Conservation (phyloP, 2,797 vertebrate species). For the Enteromius fasciolatus region DNA sequence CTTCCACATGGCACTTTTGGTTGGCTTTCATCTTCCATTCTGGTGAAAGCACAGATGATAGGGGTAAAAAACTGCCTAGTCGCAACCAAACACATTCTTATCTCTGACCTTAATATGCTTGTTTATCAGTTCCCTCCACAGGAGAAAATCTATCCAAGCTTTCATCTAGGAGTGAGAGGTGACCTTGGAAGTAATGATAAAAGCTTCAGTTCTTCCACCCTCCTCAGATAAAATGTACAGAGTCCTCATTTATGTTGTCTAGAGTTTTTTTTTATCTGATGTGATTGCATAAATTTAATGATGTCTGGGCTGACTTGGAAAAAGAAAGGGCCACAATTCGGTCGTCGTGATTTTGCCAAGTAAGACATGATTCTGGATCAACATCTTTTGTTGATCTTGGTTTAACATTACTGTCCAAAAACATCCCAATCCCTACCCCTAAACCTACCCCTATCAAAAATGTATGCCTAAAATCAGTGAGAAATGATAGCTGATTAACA, state of each 20-base stretch:
- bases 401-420: no score
- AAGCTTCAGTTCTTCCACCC: slow-evolving; percentile 1
- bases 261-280: not conserved
- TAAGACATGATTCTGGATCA: no score
- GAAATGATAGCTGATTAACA: no score
- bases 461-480: no score
- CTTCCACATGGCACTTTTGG: not conserved
- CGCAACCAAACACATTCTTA: slow-evolving; percentile 23
- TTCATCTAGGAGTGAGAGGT: slow-evolving; percentile 48
- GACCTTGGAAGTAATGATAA: slow-evolving; percentile 37
- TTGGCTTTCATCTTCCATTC: slow-evolving; percentile 37
- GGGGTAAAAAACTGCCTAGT: not conserved
- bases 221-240: not conserved
- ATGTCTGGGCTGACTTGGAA: slow-evolving; percentile 12
- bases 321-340: not conserved
- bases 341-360: no score
- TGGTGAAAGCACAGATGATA: slow-evolving; percentile 25
- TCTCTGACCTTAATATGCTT: slow-evolving; percentile 31
- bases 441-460: no score
- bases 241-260: slow-evolving; percentile 12
- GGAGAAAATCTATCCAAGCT: slow-evolving; percentile 30
- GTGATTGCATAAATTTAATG: not conserved
- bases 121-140: slow-evolving; percentile 32
- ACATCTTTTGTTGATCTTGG: no score
- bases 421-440: no score